These are phyloP conservation scores for Gibbula magus DNA, from an alignment of 2,888 invertebrate species.

Conservation along the genomic window DNA sequence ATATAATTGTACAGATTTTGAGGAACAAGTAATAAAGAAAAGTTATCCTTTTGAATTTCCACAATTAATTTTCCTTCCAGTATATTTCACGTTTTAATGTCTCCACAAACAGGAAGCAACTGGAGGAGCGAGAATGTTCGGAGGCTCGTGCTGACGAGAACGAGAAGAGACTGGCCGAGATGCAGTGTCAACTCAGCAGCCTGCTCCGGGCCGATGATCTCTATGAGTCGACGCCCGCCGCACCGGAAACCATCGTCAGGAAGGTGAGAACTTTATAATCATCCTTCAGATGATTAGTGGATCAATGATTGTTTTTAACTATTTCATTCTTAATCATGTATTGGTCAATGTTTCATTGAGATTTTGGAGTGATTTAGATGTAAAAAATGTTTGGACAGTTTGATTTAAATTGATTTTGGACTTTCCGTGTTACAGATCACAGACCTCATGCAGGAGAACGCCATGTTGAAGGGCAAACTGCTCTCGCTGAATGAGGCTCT, in stretches of 20 bases:
- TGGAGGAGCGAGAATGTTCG: conserved; percentile 64
- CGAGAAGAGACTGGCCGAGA: conserved; percentile 58
- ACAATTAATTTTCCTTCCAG: background rate
- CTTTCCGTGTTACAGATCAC: conserved; percentile 54
- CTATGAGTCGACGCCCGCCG: conserved; percentile 35
- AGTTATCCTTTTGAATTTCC: background rate
- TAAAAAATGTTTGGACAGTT: background rate
- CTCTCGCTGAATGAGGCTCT: conserved; percentile 70
- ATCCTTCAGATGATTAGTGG: too few species aligned
- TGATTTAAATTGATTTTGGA: background rate
- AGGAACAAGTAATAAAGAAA: background rate
- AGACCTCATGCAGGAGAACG: conserved; percentile 71
- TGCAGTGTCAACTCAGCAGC: conserved; percentile 54
- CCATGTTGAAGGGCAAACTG: conserved; percentile 71
- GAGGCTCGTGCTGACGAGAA: conserved; percentile 52
- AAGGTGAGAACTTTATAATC: conserved; percentile 42
- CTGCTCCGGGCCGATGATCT: conserved; percentile 52
- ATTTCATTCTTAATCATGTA: too few species aligned
- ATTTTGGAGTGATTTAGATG: too few species aligned
- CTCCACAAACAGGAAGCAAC: conserved; percentile 52
- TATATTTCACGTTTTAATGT: background rate
- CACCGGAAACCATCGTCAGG: conserved; percentile 52
- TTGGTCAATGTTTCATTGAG: too few species aligned
- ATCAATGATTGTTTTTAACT: too few species aligned
- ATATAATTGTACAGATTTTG: background rate